Percentiles rank a stretch among this genome's conserved stretches.
Evolutionary conservation across 2,888 invertebrate species (phyloP).

Genomic region (Polia nebulosa): DNA sequence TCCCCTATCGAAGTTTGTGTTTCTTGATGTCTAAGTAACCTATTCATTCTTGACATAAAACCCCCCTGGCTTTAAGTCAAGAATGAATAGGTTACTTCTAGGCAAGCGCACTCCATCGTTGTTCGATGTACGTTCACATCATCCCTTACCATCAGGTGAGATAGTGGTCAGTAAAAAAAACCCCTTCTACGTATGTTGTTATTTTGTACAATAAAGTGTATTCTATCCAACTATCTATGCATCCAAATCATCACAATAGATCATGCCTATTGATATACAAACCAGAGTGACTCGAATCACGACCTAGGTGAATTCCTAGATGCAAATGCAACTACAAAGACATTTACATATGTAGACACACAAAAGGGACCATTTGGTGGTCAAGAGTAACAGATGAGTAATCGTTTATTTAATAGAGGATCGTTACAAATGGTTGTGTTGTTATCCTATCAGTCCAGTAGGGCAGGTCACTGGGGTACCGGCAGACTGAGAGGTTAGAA

Average conservation of each 20-base stretch:
- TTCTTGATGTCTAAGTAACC: too few relatives aligned
- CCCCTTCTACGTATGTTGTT: too few relatives aligned
- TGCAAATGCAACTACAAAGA: constrained; percentile 31
- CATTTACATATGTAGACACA: constrained; percentile 29
- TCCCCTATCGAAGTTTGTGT: too few relatives aligned
- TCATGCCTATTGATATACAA: not conserved
- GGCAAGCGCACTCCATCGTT: too few relatives aligned
- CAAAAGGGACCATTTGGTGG: constrained; percentile 23
- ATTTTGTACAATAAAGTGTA: not conserved
- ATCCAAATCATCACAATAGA: not conserved
- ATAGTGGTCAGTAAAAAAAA: too few relatives aligned
- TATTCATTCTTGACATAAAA: too few relatives aligned
- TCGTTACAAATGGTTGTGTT: constrained; percentile 28
- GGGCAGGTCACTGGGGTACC: constrained; percentile 30
- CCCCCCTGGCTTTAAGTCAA: too few relatives aligned
- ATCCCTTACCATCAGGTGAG: too few relatives aligned
- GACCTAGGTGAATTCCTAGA: not conserved
- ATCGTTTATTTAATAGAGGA: constrained; percentile 25
- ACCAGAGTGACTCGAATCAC: not conserved
- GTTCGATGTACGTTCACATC: too few relatives aligned
- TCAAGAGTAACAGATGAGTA: constrained; percentile 4
- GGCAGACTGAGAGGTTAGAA: constrained; percentile 8
- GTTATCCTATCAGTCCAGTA: constrained; percentile 54
- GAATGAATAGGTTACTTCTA: too few relatives aligned
- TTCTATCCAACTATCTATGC: not conserved